These are phyloP conservation scores for Smittia sp. DNA, from an alignment of 2,888 invertebrate species.

Conservation along the genomic window DNA sequence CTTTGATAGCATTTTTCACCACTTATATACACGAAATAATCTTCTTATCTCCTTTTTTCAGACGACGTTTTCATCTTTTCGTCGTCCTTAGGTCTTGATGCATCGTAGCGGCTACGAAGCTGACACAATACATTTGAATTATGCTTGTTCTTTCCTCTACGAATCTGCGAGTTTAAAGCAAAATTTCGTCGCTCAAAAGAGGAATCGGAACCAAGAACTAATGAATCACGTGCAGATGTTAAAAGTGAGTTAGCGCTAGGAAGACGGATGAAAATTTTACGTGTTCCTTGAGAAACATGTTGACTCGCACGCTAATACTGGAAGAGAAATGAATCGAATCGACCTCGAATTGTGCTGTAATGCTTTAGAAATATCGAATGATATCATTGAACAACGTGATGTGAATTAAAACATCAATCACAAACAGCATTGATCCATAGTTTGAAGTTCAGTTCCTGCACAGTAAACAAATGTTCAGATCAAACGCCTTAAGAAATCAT, in stretches of 20 bases:
- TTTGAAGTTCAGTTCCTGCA: background rate
- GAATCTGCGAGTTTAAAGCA: background rate
- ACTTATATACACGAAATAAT: slow-evolving; percentile 18
- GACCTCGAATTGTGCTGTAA: too few relatives aligned
- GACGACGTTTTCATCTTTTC: slow-evolving; percentile 13
- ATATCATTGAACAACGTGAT: slow-evolving; percentile 36
- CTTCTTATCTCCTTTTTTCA: slow-evolving; percentile 34
- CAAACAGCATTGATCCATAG: background rate
- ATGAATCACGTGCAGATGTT: background rate
- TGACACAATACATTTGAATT: background rate
- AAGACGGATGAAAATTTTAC: background rate
- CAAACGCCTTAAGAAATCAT: slow-evolving; percentile 7
- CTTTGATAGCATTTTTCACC: too few relatives aligned
- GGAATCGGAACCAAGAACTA: background rate
- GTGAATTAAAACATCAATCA: slow-evolving; percentile 6
- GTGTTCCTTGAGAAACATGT: background rate
- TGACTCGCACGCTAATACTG: background rate
- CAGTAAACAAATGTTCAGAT: background rate
- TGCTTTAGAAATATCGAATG: background rate
- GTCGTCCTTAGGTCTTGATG: background rate
- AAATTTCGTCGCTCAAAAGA: background rate
- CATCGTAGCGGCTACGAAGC: background rate
- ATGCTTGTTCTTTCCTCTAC: background rate
- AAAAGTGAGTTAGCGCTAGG: background rate
- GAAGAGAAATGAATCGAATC: too few relatives aligned